Evolutionary conservation across 2,113 vertebrate species (phyloP), one percentile per base, ranked within the genome.

Genomic region (Thamnaconus septentrionalis): DNA sequence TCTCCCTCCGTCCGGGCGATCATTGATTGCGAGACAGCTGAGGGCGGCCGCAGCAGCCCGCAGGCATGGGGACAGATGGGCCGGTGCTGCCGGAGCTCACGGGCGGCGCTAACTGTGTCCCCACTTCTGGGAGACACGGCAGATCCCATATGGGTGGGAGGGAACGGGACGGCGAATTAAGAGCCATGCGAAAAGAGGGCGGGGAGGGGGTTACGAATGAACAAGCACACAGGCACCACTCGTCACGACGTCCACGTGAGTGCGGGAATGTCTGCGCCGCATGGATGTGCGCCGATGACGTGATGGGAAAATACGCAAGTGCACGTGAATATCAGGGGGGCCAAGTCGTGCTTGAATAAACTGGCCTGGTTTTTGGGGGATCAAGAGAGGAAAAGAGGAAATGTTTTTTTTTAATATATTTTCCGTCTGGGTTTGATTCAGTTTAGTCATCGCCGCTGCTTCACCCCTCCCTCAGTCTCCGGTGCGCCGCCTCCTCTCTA

Each of bases 141-240:
- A 11, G 50, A 71, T 87, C 88, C 81, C 85, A 82, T 78, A 81
- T 78, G 75, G 79, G 67, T 61, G 57, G 73, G 61, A 70, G 74
- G 66, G 64, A 41, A 53, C 40, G 54, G 67, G 75, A 76, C 76
- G 60, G 51, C 87, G 82, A 87, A 71, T 80, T 85, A 86, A 80
- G 86, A 81, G 72, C 69, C 78, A 87, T 81, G 66, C 53, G 81
- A 81, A 89, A 87, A 31, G 2, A 31, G 18, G 18, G 18, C n/a
- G 18, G 18, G 18, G 18, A 2, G 18, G 18, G 18, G 18, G 18
- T 31, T 31, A 31, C 50, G 68, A 80, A 81, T 72, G 78, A 77
- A 66, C 89, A 84, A 87, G 89, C 83, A 78, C 41, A 44, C 60
- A 4, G 8, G 47, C 79, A 78, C 86, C 78, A 80, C 84, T 85